Percentiles rank a stretch among this genome's conserved stretches.
These are phyloP conservation scores for Hylomyscus alleni DNA, from an alignment of 2,797 vertebrate species.

Conservation along the genomic window DNA sequence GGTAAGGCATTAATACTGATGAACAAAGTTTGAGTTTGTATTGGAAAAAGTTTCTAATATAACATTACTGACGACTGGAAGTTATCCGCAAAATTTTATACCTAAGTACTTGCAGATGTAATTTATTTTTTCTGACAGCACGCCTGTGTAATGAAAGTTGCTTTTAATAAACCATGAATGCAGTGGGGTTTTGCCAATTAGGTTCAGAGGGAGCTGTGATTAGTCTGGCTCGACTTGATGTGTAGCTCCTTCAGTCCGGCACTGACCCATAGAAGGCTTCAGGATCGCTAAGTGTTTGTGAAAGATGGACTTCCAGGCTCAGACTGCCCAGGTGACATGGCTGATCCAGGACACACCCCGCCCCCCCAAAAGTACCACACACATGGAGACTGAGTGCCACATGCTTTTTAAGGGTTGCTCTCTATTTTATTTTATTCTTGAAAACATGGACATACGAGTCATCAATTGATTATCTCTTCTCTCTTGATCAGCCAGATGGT, in stretches of 20 bases:
- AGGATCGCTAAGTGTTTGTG: conserved; percentile 57
- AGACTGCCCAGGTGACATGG: neutral
- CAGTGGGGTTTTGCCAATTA: conserved; percentile 86
- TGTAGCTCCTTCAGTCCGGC: conserved; percentile 71
- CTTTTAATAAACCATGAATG: conserved; percentile 89
- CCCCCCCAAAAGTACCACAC: too few relatives aligned
- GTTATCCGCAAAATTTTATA: conserved; percentile 88
- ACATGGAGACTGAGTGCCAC: neutral
- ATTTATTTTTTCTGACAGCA: conserved; percentile 88
- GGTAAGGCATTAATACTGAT: conserved; percentile 83
- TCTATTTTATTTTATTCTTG: neutral
- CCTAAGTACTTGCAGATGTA: conserved; percentile 88
- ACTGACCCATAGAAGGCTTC: conserved; percentile 67
- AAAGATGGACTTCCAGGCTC: conserved; percentile 65
- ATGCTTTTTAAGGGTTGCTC: neutral
- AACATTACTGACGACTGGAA: conserved; percentile 88
- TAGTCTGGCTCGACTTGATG: conserved; percentile 85
- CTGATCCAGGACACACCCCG: neutral
- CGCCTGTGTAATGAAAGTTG: conserved; percentile 86
- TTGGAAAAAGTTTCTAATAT: conserved; percentile 85
- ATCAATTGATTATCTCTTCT: neutral
- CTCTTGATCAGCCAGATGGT: neutral
- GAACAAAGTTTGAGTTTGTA: conserved; percentile 84
- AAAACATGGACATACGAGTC: neutral
- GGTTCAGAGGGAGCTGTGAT: conserved; percentile 85